Base-by-base conservation (phyloP, 2,888 invertebrate species). In the Drosophila neonasuta region DNA sequence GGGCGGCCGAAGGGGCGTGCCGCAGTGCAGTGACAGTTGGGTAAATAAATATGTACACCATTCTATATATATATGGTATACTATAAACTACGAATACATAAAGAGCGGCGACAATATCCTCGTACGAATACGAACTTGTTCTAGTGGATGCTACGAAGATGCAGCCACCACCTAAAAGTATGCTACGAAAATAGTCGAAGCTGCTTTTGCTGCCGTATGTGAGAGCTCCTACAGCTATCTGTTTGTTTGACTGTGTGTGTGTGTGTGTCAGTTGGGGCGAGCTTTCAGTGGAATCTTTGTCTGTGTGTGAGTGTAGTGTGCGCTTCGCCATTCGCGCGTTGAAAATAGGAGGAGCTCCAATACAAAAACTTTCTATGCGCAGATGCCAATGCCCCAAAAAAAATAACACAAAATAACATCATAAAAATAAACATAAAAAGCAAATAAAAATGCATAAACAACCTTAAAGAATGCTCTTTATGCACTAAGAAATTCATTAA, bases 281-380 rank as follows among this genome's bases (percentile, higher is more conserved):
- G 67, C 70, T 70, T 72, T 70, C 65, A 36, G 54, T 46, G 52
- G 29, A 10, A 2, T 48, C 34, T 44, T 30, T 56, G 6, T 54
- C 10, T 71, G 52, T 65, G 36, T 54, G 41, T 64, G 64, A 39
- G 63, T 71, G 66, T 77, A 74, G 73, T 74, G 77, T 80, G 70
- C 76, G 81, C 77, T 74, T 76, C 69, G 80, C 87, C 86, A 88
- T 89, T 88, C 88, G 88, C 82, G 88, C 82, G 86, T 74, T 78
- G 77, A 88, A 88, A 88, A 88, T 88, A 89, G 88, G 88, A 89
- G 88, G 88, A 88, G 89, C 88, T 78, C 87, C 66, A 55, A 58
- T 69, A 74, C 72, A 66, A 73, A 77, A 86, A 79, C 82, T 77
- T 83, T 84, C 67, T 82, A 83, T 83, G 83, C 83, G 83, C 83